Base-by-base conservation (phyloP, 2,113 vertebrate species). In the Antigone vipio region DNA sequence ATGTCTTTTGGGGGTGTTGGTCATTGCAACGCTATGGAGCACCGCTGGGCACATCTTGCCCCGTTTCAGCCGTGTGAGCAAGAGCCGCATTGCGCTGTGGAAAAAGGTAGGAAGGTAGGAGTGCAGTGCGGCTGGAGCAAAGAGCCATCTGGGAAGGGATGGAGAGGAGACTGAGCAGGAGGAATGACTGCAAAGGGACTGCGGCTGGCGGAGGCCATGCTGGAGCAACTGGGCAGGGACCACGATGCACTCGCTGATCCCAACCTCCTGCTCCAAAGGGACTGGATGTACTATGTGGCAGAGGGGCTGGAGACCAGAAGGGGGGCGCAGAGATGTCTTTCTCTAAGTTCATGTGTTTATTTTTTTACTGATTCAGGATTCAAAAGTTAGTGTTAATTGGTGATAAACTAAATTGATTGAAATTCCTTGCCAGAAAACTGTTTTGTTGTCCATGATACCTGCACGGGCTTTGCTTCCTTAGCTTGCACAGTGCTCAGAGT, bases 31-130 rank as follows among this genome's bases (percentile, higher is more conserved):
- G 7, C 42, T 42, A 24, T 12, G 30, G 27, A 68, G 23, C 16
- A 2, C 66, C 40, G 4, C 4, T 6, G 26, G 42, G 18, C 17
- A 11, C 15, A 6, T 15, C 63, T 62, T 0, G 0, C 35, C 16
- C 22, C 10, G 3, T 38, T 60, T 81, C 74, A 49, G 67, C 58
- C 30, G 38, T 1, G 1, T 4, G 18, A 29, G 12, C 45, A 56
- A 72, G 5, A 32, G 38, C 64, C 88, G 40, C 27, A 14, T 3
- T 47, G 58, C 2, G 11, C 68, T 45, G 24, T 27, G 14, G 29
- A 62, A 19, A 35, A 21, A 56, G 5, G 17, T 44, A 4, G 17
- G 42, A 21, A 56, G 5, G 17, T 44, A 3, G 52, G 52, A 53
- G 9, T 19, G 47, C 32, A 15, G 21, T 15, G 55, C 13, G 20